phyloP scores from a whole-genome alignment of 2,113 vertebrate genomes.

The Maccullochella peelii region DNA sequence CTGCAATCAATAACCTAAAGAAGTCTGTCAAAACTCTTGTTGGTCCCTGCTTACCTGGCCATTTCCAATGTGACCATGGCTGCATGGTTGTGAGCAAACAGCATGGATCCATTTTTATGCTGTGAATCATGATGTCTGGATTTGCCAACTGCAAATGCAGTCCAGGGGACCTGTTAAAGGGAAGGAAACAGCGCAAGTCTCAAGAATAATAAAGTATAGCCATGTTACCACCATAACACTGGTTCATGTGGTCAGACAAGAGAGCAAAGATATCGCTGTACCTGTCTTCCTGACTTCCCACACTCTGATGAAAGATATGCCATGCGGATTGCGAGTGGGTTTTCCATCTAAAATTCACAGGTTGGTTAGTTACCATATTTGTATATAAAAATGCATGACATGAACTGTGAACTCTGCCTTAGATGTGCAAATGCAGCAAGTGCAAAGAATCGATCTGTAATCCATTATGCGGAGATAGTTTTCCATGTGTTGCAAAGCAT shows the following conservation, averaged over 20 bases:
- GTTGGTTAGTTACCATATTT: conserved; percentile 24
- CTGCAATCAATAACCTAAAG: background rate
- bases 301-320: conserved; percentile 51
- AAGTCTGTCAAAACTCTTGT: background rate
- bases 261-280: conserved; percentile 32
- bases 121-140: conserved; percentile 22
- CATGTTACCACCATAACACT: background rate
- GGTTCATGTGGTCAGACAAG: background rate
- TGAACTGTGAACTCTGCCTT: background rate
- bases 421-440: background rate
- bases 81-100: conserved; percentile 40
- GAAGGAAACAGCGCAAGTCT: background rate
- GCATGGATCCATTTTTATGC: conserved; percentile 59
- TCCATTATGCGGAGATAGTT: background rate
- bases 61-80: conserved; percentile 36
- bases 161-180: conserved; percentile 77
- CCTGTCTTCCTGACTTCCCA: conserved; percentile 69
- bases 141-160: conserved; percentile 61
- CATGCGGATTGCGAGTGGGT: conserved; percentile 74
- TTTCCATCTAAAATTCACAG: conserved; percentile 74
- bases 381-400: background rate
- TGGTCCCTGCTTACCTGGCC: conserved; percentile 48
- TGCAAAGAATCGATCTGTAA: background rate
- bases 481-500: background rate
- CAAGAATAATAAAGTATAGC: background rate